Conservation (phyloP, 2,888 invertebrate species). For the Heterodera filipjevi region DNA sequence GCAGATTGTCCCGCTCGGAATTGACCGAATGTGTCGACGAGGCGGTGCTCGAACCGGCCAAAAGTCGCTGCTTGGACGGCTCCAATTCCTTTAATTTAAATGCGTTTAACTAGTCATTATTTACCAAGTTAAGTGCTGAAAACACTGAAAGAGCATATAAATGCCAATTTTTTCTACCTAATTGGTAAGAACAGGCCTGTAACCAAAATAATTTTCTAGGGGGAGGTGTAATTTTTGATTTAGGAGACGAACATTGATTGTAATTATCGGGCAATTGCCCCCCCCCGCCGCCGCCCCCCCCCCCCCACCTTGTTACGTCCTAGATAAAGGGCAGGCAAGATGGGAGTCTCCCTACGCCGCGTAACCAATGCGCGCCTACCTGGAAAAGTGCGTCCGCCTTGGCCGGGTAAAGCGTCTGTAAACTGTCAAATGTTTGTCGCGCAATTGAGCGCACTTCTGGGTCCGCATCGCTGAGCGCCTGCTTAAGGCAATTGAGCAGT, state of each 20-base stretch:
- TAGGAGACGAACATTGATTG: too few relatives aligned
- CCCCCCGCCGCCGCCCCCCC: too few relatives aligned
- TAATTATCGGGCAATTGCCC: too few relatives aligned
- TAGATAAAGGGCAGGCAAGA: neutral
- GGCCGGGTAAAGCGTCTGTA: slow-evolving; percentile 43
- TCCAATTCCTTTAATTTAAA: slow-evolving; percentile 78
- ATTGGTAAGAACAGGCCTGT: too few relatives aligned
- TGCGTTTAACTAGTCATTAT: too few relatives aligned
- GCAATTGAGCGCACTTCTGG: slow-evolving; percentile 81
- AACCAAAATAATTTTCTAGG: too few relatives aligned
- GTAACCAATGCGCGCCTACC: slow-evolving; percentile 27
- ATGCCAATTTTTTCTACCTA: too few relatives aligned
- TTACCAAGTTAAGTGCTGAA: too few relatives aligned
- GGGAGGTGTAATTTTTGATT: too few relatives aligned
- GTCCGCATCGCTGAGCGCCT: slow-evolving; percentile 89
- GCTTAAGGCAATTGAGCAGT: slow-evolving; percentile 79
- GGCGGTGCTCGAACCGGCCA: slow-evolving; percentile 69
- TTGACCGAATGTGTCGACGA: slow-evolving; percentile 61
- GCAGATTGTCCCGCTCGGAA: slow-evolving; percentile 40
- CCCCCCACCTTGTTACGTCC: too few relatives aligned
- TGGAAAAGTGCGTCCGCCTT: slow-evolving; percentile 48
- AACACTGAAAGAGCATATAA: too few relatives aligned
- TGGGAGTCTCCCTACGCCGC: neutral
- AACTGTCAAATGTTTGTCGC: slow-evolving; percentile 68
- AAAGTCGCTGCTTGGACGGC: slow-evolving; percentile 75